Evolutionary conservation across 2,888 invertebrate genomes (phyloP).

Genomic region (Diaphora mendica): DNA sequence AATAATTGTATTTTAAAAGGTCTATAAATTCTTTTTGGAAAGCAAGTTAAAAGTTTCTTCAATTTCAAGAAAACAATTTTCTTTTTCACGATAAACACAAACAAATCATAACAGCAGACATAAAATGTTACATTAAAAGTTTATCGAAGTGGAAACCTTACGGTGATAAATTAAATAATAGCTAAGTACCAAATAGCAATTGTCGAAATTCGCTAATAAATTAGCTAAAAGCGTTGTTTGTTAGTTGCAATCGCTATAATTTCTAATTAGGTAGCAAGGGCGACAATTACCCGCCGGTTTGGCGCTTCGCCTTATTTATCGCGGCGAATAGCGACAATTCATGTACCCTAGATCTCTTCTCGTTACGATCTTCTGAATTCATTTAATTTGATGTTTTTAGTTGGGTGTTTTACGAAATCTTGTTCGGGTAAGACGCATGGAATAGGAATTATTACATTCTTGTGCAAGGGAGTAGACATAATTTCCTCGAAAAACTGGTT

Average conservation of each 20-base stretch:
- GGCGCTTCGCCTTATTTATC: slow-evolving; percentile 54
- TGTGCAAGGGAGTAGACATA: background rate
- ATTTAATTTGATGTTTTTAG: slow-evolving; percentile 30
- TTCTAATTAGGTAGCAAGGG: slow-evolving; percentile 69
- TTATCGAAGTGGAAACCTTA: slow-evolving; percentile 30
- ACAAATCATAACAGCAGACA: slow-evolving; percentile 24
- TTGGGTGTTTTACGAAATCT: background rate
- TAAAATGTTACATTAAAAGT: slow-evolving; percentile 41
- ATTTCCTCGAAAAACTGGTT: background rate
- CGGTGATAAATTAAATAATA: slow-evolving; percentile 45
- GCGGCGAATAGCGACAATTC: slow-evolving; percentile 48
- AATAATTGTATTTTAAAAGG: too few relatives aligned
- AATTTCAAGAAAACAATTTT: background rate
- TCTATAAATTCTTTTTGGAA: too few relatives aligned
- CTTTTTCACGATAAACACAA: slow-evolving; percentile 8
- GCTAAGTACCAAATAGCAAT: slow-evolving; percentile 62
- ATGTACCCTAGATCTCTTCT: slow-evolving; percentile 41
- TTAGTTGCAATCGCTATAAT: slow-evolving; percentile 66
- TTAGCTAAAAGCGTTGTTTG: slow-evolving; percentile 71
- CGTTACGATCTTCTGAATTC: slow-evolving; percentile 54
- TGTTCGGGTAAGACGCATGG: background rate
- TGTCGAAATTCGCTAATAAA: slow-evolving; percentile 71
- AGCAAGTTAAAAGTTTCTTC: too few relatives aligned
- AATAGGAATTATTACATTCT: background rate
- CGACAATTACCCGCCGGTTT: slow-evolving; percentile 67